phyloP scores from a whole-genome alignment of 2,888 invertebrate genomes.

The Eumerus sabulonum region DNA sequence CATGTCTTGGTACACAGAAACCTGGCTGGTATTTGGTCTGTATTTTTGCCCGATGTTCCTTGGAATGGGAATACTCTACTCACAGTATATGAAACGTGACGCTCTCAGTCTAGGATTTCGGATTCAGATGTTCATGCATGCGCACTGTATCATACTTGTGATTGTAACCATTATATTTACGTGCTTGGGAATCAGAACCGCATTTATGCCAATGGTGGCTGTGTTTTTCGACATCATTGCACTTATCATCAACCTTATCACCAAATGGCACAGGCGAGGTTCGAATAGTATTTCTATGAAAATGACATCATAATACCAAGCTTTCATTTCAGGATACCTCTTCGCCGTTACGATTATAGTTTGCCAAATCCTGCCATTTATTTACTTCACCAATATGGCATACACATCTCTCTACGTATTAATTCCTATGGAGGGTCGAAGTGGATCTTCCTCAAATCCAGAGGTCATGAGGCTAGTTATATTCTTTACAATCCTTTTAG shows the following conservation, averaged over 20 bases:
- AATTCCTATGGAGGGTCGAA: constrained; percentile 82
- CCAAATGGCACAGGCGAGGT: constrained; percentile 75
- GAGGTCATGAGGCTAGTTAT: constrained; percentile 80
- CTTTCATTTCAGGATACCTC: constrained; percentile 73
- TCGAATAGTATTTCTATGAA: not conserved
- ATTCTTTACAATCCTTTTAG: constrained; percentile 73
- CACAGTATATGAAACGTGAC: constrained; percentile 71
- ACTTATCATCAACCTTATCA: constrained; percentile 72
- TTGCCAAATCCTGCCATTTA: constrained; percentile 78
- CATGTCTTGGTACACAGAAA: constrained; percentile 82
- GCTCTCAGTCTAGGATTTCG: constrained; percentile 69
- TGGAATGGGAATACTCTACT: constrained; percentile 72
- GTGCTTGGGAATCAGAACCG: constrained; percentile 73
- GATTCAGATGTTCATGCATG: constrained; percentile 75
- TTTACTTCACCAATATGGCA: constrained; percentile 79
- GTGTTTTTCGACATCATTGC: constrained; percentile 75
- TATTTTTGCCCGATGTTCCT: constrained; percentile 78
- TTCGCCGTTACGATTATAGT: constrained; percentile 76
- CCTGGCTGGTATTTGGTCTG: constrained; percentile 80
- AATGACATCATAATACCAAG: constrained; percentile 65
- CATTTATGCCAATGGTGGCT: constrained; percentile 75
- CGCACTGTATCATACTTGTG: constrained; percentile 74
- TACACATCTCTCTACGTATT: constrained; percentile 80
- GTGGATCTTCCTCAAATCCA: constrained; percentile 80
- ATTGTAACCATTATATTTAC: constrained; percentile 73